Percentiles rank a stretch among this genome's conserved stretches.
phyloP scores from a whole-genome alignment of 2,797 vertebrate genomes.

The Notolepis coatsorum region DNA sequence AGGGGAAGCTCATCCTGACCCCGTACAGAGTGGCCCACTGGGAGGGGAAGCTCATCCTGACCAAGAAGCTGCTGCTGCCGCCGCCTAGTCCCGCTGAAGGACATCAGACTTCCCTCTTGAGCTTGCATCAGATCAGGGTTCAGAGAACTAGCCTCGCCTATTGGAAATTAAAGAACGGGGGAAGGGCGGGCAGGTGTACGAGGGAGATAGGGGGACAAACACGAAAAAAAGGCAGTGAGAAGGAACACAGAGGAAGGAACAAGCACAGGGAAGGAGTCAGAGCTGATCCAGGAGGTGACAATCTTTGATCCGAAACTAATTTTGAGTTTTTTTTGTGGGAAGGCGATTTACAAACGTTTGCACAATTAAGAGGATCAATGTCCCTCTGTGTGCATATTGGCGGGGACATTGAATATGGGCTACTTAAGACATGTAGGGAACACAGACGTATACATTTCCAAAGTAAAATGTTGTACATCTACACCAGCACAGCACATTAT shows the following conservation, averaged over 20 bases:
- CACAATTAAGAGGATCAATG: not conserved
- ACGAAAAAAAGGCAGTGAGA: not conserved
- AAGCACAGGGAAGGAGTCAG: slow-evolving; percentile 2
- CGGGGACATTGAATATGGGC: not conserved
- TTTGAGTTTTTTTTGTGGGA: not conserved
- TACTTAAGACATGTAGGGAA: not conserved
- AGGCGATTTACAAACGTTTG: not conserved
- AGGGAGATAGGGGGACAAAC: not conserved
- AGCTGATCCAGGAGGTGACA: slow-evolving; percentile 1
- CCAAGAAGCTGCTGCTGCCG: not conserved
- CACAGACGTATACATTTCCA: not conserved
- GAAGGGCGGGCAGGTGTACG: not conserved
- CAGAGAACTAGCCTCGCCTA: slow-evolving; percentile 84
- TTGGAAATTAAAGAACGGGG: slow-evolving; percentile 13
- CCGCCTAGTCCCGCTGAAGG: slow-evolving; percentile 81
- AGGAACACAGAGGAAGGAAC: not conserved
- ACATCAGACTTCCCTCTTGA: slow-evolving; percentile 86
- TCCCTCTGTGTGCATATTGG: not conserved
- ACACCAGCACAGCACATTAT: no score
- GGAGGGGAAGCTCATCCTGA: slow-evolving; percentile 1
- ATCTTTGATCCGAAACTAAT: not conserved
- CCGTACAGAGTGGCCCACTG: slow-evolving; percentile 14
- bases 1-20: slow-evolving; percentile 73
- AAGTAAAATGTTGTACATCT: no score
- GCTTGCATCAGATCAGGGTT: slow-evolving; percentile 84